A percentile compares a stretch with the other conserved stretches of the same genome.
These are phyloP conservation scores for Galeruca laticollis DNA, from an alignment of 2,888 invertebrate genomes.

Conservation along the genomic window DNA sequence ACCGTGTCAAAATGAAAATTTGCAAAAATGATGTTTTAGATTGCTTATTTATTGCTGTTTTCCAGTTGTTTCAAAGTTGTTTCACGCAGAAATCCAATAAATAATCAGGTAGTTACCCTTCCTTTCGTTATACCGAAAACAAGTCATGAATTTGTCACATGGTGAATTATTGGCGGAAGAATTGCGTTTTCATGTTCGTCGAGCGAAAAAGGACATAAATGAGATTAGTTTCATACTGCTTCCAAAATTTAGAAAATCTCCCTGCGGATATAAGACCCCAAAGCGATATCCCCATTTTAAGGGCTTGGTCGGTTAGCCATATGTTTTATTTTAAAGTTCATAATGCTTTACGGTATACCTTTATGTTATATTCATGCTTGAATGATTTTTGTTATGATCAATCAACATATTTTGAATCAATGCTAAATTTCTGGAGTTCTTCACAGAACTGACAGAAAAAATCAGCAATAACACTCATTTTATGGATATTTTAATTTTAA, in stretches of 20 bases:
- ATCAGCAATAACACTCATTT: no score
- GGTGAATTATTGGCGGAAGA: neutral
- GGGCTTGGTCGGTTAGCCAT: neutral
- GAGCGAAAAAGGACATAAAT: neutral
- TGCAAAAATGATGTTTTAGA: no score
- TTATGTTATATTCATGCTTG: neutral
- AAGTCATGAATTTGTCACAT: neutral
- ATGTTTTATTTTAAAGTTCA: neutral
- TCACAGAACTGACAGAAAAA: neutral
- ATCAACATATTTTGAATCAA: neutral
- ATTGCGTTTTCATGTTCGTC: neutral
- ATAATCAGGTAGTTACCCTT: neutral
- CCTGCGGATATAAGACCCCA: neutral
- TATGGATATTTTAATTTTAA: no score
- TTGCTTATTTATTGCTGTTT: no score
- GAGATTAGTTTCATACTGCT: neutral
- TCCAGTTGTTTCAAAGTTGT: no score
- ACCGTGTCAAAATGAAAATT: no score
- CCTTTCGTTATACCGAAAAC: neutral
- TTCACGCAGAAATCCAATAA: neutral
- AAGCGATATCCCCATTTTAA: neutral
- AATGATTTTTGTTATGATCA: neutral
- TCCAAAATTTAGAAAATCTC: slow-evolving; percentile 1
- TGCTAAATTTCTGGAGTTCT: neutral
- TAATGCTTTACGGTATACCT: neutral